Evolutionary conservation across 2,797 vertebrate species (phyloP).

Genomic region (Apodemus agrarius): DNA sequence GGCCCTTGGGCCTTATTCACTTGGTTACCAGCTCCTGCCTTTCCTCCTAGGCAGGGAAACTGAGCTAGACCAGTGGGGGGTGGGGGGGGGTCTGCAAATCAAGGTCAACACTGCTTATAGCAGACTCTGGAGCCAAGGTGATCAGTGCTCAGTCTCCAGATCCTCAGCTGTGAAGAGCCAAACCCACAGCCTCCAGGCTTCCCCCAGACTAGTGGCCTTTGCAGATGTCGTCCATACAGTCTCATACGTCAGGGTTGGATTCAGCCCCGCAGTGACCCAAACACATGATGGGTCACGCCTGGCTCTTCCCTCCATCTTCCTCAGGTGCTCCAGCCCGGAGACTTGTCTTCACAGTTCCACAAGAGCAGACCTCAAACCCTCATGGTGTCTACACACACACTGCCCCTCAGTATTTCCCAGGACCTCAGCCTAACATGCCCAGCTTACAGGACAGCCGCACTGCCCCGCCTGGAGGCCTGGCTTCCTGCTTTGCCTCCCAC

Average conservation of each 20-base stretch:
- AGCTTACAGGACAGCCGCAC: neutral
- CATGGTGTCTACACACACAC: neutral
- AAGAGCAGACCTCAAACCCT: neutral
- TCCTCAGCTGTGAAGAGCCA: neutral
- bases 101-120: neutral
- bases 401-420: neutral
- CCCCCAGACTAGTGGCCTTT: too few species aligned
- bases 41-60: neutral
- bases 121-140: neutral
- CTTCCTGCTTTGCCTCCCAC: neutral
- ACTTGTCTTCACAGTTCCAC: too few species aligned
- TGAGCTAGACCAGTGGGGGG: neutral
- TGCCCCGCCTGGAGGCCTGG: too few species aligned
- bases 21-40: neutral
- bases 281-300: neutral
- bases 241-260: neutral
- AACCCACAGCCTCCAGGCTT: neutral
- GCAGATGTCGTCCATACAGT: too few species aligned
- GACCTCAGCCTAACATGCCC: neutral
- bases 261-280: neutral
- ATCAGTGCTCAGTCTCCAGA: too few species aligned
- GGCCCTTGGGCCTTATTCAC: neutral
- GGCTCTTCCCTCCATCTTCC: neutral
- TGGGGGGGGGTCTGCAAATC: neutral
- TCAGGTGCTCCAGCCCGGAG: neutral